Conservation (phyloP, 2,113 vertebrate genomes). For the Petromus typicus region DNA sequence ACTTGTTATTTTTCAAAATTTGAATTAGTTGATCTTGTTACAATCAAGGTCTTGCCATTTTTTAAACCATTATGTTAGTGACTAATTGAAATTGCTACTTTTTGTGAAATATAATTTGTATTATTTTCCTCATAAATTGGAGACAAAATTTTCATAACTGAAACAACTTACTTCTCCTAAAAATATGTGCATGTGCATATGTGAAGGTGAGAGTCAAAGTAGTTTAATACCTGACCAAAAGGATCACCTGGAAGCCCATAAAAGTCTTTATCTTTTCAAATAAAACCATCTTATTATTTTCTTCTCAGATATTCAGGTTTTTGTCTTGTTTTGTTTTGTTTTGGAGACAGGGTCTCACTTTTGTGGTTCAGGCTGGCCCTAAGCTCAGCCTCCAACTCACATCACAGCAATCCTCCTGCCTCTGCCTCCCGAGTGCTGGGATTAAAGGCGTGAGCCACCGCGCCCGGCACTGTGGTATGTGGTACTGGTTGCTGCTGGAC, state of each 20-base stretch:
- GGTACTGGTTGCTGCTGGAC: too few species aligned
- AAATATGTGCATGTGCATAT: background rate
- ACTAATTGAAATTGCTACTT: conserved; percentile 25
- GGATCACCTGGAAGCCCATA: background rate
- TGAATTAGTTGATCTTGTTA: background rate
- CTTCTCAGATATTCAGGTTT: background rate
- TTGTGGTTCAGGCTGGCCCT: too few species aligned
- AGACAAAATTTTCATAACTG: conserved; percentile 2
- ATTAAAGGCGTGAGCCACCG: too few species aligned
- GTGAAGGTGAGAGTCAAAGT: background rate
- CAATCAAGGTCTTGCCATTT: background rate
- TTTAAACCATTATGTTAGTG: background rate
- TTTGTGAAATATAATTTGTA: conserved; percentile 4
- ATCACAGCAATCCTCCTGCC: too few species aligned
- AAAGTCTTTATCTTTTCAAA: background rate
- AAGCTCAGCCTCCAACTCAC: too few species aligned
- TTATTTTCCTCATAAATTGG: background rate
- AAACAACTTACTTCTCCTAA: background rate
- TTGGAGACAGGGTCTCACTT: too few species aligned
- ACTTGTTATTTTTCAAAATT: conserved; percentile 28
- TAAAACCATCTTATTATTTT: background rate
- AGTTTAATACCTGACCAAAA: conserved; percentile 10
- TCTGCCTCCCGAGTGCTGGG: too few species aligned
- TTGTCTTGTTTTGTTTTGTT: too few species aligned
- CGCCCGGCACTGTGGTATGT: too few species aligned